These are phyloP conservation scores for Physella acuta DNA, from an alignment of 1,140 invertebrate species.

Conservation along the genomic window DNA sequence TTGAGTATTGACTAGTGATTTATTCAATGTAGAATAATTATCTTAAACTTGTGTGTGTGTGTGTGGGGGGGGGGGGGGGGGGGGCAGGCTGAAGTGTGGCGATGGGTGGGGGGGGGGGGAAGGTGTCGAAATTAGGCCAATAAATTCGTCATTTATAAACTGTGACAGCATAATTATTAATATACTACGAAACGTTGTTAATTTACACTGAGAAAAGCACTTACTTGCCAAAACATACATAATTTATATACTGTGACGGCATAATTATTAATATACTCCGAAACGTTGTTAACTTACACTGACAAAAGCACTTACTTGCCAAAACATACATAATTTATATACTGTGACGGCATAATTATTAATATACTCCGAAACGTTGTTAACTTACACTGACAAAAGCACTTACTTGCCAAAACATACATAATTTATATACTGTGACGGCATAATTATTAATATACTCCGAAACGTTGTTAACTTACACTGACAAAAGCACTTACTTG, in stretches of 20 bases:
- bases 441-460: not conserved
- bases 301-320: slow-evolving; percentile 4
- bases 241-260: not conserved
- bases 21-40: no score
- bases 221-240: not conserved
- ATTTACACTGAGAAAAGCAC: slow-evolving; percentile 4
- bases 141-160: not conserved
- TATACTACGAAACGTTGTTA: no score
- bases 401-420: slow-evolving; percentile 19
- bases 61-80: not conserved
- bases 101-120: not conserved
- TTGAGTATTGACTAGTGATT: no score
- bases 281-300: no score
- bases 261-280: not conserved
- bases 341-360: not conserved
- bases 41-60: not conserved
- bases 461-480: no score
- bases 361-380: not conserved
- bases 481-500: slow-evolving; percentile 25
- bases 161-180: not conserved
- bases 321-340: not conserved
- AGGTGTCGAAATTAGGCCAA: not conserved
- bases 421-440: not conserved
- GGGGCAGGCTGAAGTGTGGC: not conserved
- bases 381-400: not conserved